Conservation (phyloP, 2,113 vertebrate species). For the Marmota flaviventris region DNA sequence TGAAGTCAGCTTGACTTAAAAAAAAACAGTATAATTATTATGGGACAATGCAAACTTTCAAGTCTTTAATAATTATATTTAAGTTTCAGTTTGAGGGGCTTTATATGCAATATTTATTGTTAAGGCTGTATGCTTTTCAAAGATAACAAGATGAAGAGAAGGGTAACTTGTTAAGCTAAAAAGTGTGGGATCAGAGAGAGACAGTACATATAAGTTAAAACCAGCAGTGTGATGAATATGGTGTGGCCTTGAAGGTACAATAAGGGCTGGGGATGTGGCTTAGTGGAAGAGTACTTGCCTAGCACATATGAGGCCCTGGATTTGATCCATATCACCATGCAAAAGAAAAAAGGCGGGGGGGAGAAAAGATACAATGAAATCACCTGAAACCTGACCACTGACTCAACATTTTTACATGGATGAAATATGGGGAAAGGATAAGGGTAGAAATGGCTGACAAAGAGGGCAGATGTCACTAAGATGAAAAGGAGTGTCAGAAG, state of each 20-base stretch:
- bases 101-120: not conserved
- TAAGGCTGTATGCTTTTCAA: not conserved
- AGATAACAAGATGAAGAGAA: not conserved
- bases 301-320: not conserved
- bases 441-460: not conserved
- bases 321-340: not conserved
- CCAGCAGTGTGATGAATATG: conserved; percentile 80
- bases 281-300: too few species aligned
- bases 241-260: conserved; percentile 65
- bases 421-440: not conserved
- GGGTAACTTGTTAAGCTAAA: not conserved
- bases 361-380: not conserved
- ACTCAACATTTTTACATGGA: not conserved
- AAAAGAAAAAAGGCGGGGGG: not conserved
- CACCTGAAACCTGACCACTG: not conserved
- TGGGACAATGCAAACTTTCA: not conserved
- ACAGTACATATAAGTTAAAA: conserved; percentile 64
- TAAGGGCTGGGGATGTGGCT: not conserved
- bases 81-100: not conserved
- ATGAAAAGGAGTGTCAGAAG: not conserved
- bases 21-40: not conserved
- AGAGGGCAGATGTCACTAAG: not conserved
- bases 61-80: not conserved
- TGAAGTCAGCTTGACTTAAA: not conserved
- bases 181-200: not conserved